Base-by-base conservation (phyloP, 2,888 invertebrate species). In the Lepidochrysops patricia region DNA sequence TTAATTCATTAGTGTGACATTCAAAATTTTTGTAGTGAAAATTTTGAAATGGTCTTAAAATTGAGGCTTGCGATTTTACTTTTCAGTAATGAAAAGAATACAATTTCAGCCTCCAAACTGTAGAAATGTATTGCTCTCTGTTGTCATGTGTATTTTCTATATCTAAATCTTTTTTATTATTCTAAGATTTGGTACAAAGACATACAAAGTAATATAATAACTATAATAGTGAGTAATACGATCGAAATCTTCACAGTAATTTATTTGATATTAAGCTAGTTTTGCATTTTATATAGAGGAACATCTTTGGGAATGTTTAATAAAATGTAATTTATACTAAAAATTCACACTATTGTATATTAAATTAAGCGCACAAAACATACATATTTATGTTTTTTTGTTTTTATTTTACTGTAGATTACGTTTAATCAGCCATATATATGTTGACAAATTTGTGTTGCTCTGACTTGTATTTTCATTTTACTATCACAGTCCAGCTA, bases 201-300 rank as follows among this genome's bases (percentile, higher is more conserved):
- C 77, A 83, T 82, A 85, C 85, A 85, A 87, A 84, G 77, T 84
- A 82, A 85, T 82, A 80, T 84, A 82, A 84, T 82, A 79, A 75
- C 74, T 82, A 79, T 74, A 84, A 84, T 80, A 82, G 78, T 69
- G 65, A 63, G 61, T 73, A 80, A 68, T 76, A 57, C 57, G 58
- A 60, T 61, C 61, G 63, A 63, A 43, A 61, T 52, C 52, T 57
- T 72, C 64, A 73, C 73, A 83, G 74, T 84, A 81, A 85, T 84
- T 86, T 84, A 86, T 86, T 84, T 79, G 63, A 58, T 71, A 72
- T 68, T 82, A 80, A 80, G 77, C 72, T 66, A 65, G 19, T 54
- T 79, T 84, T 83, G 84, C 84, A 85, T 87, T 87, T 79, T 75
- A 73, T 79, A 78, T 77, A 77, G 74, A 77, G 68, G 70, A 79